phyloP scores from a whole-genome alignment of 2,888 invertebrate genomes.

The Drosophila colorata region DNA sequence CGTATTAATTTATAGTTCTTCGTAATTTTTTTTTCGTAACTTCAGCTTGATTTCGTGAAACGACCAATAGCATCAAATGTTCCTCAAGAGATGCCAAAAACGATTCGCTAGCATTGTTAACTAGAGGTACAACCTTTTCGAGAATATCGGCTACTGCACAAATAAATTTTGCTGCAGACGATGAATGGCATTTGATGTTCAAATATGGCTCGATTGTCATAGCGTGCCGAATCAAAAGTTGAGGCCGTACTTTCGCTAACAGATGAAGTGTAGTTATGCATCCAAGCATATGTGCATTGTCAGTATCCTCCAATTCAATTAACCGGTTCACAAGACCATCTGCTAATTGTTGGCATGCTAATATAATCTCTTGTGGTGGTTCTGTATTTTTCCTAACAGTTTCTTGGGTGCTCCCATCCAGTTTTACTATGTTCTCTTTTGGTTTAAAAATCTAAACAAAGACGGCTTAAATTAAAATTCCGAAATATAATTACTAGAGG shows the following conservation, averaged over 20 bases:
- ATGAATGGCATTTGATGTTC: conserved; percentile 92
- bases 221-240: conserved; percentile 96
- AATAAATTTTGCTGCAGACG: conserved; percentile 84
- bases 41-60: conserved; percentile 94
- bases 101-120: conserved; percentile 99
- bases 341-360: conserved; percentile 98
- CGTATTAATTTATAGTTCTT: too few relatives aligned
- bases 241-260: conserved; percentile 98
- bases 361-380: conserved; percentile 93
- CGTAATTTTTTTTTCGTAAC: too few relatives aligned
- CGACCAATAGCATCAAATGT: conserved; percentile 96
- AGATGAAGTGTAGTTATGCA: conserved; percentile 97
- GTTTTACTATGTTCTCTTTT: conserved; percentile 91
- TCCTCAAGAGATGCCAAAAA: conserved; percentile 98
- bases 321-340: conserved; percentile 98
- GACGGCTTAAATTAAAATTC: not conserved
- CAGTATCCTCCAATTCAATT: conserved; percentile 93
- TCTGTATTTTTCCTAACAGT: conserved; percentile 89
- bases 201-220: conserved; percentile 98
- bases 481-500: not conserved
- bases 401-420: conserved; percentile 88
- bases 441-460: conserved; percentile 91
- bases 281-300: conserved; percentile 94
- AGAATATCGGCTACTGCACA: conserved; percentile 85
- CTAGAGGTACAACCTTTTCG: conserved; percentile 93